phyloP scores from a whole-genome alignment of 2,888 invertebrate species.

The Aspidiotus destructor region DNA sequence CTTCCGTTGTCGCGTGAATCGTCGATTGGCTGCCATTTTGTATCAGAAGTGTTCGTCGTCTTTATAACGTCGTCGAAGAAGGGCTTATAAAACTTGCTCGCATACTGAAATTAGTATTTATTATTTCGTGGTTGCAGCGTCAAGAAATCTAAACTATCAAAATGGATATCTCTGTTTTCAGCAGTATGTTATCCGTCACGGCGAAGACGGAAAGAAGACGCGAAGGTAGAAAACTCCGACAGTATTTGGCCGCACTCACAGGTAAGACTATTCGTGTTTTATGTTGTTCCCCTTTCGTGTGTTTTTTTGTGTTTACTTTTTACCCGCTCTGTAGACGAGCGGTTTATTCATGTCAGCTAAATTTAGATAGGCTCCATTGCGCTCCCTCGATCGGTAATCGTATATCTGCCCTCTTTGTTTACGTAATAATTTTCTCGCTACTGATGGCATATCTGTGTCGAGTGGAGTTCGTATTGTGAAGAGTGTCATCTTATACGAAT shows the following conservation, averaged over 20 bases:
- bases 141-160: constrained; percentile 33
- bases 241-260: constrained; percentile 36
- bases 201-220: constrained; percentile 35
- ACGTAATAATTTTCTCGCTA: no score
- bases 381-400: no score
- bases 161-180: constrained; percentile 36
- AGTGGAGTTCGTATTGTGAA: no score
- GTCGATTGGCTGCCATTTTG: constrained; percentile 11
- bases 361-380: no score
- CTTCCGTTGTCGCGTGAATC: constrained; percentile 15
- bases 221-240: constrained; percentile 36
- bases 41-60: constrained; percentile 2
- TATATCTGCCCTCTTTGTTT: no score
- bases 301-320: no score
- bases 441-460: no score
- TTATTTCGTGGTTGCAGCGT: constrained; percentile 33
- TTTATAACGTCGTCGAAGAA: neutral
- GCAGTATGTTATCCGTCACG: constrained; percentile 36
- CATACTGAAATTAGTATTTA: constrained; percentile 28
- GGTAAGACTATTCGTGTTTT: constrained; percentile 30
- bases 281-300: no score
- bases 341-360: no score
- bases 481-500: no score
- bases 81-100: constrained; percentile 1
- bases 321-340: no score